phyloP scores from a whole-genome alignment of 2,888 invertebrate genomes.

The Fragum sueziense region DNA sequence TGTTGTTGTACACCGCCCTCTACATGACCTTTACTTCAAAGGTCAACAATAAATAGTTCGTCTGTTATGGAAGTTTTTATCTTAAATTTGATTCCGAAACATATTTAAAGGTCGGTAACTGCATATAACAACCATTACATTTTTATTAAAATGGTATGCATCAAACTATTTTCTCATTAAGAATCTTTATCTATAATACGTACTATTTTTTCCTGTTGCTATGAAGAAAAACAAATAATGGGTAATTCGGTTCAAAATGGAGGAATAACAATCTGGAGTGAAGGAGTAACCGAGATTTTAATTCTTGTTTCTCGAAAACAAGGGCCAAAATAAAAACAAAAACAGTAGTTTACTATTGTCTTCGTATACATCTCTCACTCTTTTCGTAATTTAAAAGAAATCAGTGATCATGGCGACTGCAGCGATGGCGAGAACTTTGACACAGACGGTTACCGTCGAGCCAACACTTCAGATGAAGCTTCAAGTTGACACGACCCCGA shows the following conservation, averaged over 20 bases:
- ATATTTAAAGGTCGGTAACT: background rate
- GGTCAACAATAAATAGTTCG: constrained; percentile 14
- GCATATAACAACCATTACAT: background rate
- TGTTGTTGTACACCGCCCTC: constrained; percentile 14
- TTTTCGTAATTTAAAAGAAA: no score
- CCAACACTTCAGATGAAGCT: constrained; percentile 74
- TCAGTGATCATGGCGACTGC: constrained; percentile 56
- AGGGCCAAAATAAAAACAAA: no score
- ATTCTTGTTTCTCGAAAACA: no score
- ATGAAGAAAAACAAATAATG: constrained; percentile 23
- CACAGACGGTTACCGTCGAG: constrained; percentile 60
- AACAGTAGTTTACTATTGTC: no score
- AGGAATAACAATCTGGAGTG: no score
- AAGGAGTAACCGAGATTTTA: no score
- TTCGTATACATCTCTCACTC: no score
- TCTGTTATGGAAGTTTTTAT: no score
- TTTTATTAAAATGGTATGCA: background rate
- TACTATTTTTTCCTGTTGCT: constrained; percentile 42
- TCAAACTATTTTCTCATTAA: background rate
- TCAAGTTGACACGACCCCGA: constrained; percentile 56
- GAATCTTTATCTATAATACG: background rate
- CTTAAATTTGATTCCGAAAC: no score
- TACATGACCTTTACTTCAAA: background rate
- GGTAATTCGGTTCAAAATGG: constrained; percentile 46
- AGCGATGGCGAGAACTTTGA: constrained; percentile 58